Evolutionary conservation across 2,797 vertebrate genomes (phyloP).

Genomic region (Hippopotamyrus pictus): DNA sequence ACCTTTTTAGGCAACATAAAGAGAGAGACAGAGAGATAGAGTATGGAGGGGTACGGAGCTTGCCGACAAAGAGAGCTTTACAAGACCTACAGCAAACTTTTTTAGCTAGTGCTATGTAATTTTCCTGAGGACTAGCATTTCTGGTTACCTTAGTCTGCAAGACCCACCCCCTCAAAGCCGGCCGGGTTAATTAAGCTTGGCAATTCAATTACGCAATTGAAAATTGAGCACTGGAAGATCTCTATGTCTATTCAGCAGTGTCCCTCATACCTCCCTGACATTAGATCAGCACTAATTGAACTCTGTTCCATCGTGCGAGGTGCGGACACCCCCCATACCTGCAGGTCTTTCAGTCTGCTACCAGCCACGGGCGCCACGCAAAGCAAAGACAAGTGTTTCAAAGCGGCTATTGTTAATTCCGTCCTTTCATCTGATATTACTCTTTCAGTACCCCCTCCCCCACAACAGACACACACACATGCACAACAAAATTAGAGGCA

Average conservation of each 20-base stretch:
- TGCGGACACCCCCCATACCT: background rate
- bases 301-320: background rate
- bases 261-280: slow-evolving; percentile 1
- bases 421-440: slow-evolving; percentile 1
- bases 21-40: no score
- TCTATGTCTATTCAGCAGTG: background rate
- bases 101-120: background rate
- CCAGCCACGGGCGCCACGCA: background rate
- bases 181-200: background rate
- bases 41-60: background rate
- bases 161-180: background rate
- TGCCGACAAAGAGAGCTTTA: background rate
- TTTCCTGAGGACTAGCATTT: background rate
- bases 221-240: background rate
- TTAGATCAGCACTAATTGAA: background rate
- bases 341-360: background rate
- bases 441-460: background rate
- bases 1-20: background rate
- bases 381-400: background rate
- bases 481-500: background rate
- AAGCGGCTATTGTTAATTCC: background rate
- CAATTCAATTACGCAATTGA: slow-evolving; percentile 1
- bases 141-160: background rate
- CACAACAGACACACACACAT: background rate
- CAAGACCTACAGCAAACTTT: background rate